Evolutionary conservation across 2,888 invertebrate genomes (phyloP), one percentile per base, ranked within the genome.

Genomic region (Tinea semifulvella): DNA sequence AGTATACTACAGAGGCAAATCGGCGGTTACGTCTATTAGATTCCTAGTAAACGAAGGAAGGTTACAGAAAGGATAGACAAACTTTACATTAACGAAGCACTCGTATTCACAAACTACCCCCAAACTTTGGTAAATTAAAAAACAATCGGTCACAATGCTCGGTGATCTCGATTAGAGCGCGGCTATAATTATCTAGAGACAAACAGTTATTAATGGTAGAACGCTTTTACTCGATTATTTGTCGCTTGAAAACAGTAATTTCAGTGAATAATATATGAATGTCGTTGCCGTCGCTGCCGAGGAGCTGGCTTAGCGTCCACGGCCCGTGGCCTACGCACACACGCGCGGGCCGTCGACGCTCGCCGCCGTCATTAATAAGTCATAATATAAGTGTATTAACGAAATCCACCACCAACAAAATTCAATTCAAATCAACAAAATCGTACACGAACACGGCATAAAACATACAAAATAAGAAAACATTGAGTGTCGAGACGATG

Each of bases 341-440:
- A 69, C 70, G 51, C 42, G 69, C 71, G 63, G 63, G 53, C 61
- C 59, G 63, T 63, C 63, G 52, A 53, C 46, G 42, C 40, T 22
- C 35, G 26, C 43, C 39, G 25, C 31, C 27, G 25, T 18, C 31
- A 13, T n/a, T 35, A 28, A 25, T 36, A 22, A 49, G 49, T 72
- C 72, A 74, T 69, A 74, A 46, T 51, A 53, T 74, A 68, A 74
- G 74, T 76, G 72, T 76, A 77, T 77, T 77, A 80, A 79, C 75
- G 77, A 79, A 79, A 79, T 80, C 80, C 80, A 80, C 80, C 80
- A 80, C 80, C 80, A 80, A 77, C 77, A 80, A 74, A 77, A 79
- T 67, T 73, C 77, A 74, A 67, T 66, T 70, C 69, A 75, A 76
- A 73, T 74, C 74, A 79, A 75, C 68, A 77, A 76, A 76, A 75